Percentiles rank a stretch among this genome's conserved stretches.
Evolutionary conservation across 2,888 invertebrate species (phyloP).

Genomic region (Suillia variegata): DNA sequence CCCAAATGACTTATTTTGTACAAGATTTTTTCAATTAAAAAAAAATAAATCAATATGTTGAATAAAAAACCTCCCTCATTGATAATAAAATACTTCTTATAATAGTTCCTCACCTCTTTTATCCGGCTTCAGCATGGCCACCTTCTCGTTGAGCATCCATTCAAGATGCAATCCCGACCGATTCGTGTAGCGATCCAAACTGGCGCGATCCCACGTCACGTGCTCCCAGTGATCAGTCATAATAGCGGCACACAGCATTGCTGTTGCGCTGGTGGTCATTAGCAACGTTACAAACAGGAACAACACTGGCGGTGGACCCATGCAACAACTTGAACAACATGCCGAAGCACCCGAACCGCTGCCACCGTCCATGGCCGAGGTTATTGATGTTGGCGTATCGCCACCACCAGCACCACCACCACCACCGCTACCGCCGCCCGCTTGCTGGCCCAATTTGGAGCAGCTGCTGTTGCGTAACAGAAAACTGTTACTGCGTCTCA

Average conservation of each 20-base stretch:
- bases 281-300: slow-evolving; percentile 64
- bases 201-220: slow-evolving; percentile 76
- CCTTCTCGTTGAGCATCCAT: slow-evolving; percentile 79
- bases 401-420: slow-evolving; percentile 39
- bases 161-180: slow-evolving; percentile 66
- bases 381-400: slow-evolving; percentile 50
- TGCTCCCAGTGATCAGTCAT: slow-evolving; percentile 93
- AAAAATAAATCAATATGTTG: too few species aligned
- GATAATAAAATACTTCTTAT: too few species aligned
- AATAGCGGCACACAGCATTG: slow-evolving; percentile 82
- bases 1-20: too few species aligned
- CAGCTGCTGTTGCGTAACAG: slow-evolving; percentile 56
- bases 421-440: too few species aligned
- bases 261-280: slow-evolving; percentile 77
- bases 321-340: slow-evolving; percentile 55
- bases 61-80: too few species aligned
- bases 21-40: too few species aligned
- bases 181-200: slow-evolving; percentile 56
- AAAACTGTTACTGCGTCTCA: slow-evolving; percentile 56
- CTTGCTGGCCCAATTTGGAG: slow-evolving; percentile 55
- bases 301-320: slow-evolving; percentile 58
- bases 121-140: slow-evolving; percentile 69
- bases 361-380: slow-evolving; percentile 53
- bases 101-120: slow-evolving; percentile 54
- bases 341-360: slow-evolving; percentile 42